Conservation (phyloP, 2,888 invertebrate species). For the Cantharis rustica region DNA sequence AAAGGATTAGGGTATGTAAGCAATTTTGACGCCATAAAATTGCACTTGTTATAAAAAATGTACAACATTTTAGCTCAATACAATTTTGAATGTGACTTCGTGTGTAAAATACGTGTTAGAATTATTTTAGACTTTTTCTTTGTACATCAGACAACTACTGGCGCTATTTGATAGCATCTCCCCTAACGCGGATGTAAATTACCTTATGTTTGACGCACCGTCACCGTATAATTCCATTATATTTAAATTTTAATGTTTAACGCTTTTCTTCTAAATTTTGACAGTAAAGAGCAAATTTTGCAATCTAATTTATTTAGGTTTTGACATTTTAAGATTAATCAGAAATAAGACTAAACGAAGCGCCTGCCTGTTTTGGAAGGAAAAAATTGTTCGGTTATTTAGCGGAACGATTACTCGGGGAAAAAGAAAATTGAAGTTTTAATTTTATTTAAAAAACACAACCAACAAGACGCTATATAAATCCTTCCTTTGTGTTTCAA, state of each 20-base stretch:
- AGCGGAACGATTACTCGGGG: neutral
- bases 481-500: neutral
- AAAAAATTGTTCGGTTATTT: neutral
- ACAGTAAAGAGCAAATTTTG: neutral
- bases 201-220: conserved; percentile 9
- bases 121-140: neutral
- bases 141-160: neutral
- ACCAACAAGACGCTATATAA: neutral
- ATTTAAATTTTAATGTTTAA: neutral
- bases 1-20: neutral
- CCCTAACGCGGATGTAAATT: conserved; percentile 9
- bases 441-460: neutral
- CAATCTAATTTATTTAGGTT: neutral
- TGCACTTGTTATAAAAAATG: neutral
- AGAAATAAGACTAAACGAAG: neutral
- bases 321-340: neutral
- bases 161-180: conserved; percentile 7
- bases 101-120: neutral
- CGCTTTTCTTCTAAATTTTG: neutral
- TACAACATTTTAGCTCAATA: neutral
- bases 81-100: neutral
- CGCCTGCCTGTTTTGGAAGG: neutral
- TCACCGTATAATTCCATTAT: neutral
- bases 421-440: neutral
- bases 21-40: neutral